These are phyloP conservation scores for Nesidiocoris tenuis DNA, from an alignment of 2,888 invertebrate genomes.

Conservation along the genomic window DNA sequence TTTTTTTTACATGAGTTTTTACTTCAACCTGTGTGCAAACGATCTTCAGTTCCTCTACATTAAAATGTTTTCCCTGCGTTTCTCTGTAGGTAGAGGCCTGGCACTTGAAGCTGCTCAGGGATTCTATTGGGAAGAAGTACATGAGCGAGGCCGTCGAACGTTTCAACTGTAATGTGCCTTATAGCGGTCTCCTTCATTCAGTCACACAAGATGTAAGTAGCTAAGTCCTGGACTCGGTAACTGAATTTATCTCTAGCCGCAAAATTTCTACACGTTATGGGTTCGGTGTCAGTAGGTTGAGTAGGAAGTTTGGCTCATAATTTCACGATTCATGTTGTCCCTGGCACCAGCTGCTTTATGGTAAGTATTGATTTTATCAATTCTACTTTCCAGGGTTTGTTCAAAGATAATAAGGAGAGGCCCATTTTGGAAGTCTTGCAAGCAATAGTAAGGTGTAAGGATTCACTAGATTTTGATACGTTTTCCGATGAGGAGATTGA, in stretches of 20 bases:
- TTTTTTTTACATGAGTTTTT: no score
- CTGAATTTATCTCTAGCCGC: neutral
- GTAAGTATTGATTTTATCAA: conserved; percentile 46
- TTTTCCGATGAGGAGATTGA: conserved; percentile 69
- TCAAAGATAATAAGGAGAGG: conserved; percentile 98
- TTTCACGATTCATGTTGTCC: no score
- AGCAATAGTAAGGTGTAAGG: conserved; percentile 70
- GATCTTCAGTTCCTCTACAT: no score
- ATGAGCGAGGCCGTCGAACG: conserved; percentile 83
- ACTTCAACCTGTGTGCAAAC: no score
- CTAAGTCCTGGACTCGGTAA: neutral
- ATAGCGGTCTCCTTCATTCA: conserved; percentile 94
- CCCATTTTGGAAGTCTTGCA: conserved; percentile 88
- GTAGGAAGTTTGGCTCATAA: no score
- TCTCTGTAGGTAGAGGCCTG: conserved; percentile 83
- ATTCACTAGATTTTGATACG: conserved; percentile 61
- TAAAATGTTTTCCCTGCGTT: no score
- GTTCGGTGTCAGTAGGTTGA: no score
- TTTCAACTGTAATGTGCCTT: conserved; percentile 97
- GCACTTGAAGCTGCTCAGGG: conserved; percentile 76
- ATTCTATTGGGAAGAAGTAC: conserved; percentile 64
- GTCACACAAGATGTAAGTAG: conserved; percentile 89
- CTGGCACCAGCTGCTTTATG: conserved; percentile 5
- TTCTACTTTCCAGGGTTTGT: conserved; percentile 73
- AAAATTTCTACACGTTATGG: neutral